phyloP scores from a whole-genome alignment of 1,140 invertebrate species.

The Pectinophora gossypiella region DNA sequence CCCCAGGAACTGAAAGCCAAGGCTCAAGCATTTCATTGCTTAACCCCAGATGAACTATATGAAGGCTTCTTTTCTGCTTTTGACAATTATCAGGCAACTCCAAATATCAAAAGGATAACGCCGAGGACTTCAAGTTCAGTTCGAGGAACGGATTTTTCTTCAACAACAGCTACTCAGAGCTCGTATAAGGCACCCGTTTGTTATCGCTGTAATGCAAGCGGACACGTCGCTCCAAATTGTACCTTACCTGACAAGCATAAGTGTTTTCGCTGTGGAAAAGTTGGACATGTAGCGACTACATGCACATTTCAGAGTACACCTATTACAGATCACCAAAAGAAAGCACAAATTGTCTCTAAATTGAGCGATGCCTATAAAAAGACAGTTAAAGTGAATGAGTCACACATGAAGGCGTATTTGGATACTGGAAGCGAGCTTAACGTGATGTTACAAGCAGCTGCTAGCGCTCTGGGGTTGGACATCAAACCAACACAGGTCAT shows the following conservation, averaged over 20 bases:
- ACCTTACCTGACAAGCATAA: slow-evolving; percentile 2
- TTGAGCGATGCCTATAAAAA: slow-evolving; percentile 1
- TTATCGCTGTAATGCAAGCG: slow-evolving; percentile 5
- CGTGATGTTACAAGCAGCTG: not conserved
- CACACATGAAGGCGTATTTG: slow-evolving; percentile 3
- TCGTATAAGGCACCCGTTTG: not conserved
- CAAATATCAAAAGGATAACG: too few species aligned
- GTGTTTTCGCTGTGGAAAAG: not conserved
- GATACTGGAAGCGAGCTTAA: slow-evolving; percentile 9
- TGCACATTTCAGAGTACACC: not conserved
- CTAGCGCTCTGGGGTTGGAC: not conserved
- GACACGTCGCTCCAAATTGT: slow-evolving; percentile 1
- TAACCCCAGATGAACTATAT: slow-evolving; percentile 4
- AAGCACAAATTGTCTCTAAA: not conserved
- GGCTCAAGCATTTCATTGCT: not conserved
- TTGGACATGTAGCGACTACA: not conserved
- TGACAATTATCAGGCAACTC: slow-evolving; percentile 1
- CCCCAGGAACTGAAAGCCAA: not conserved
- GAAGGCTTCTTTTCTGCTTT: slow-evolving; percentile 7
- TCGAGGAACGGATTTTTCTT: not conserved
- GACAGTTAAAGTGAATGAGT: not conserved
- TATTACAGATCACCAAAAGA: not conserved
- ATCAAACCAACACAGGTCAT: slow-evolving; percentile 1
- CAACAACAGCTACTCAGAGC: not conserved
- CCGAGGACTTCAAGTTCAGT: not conserved